Evolutionary conservation across 2,888 invertebrate species (phyloP), one percentile per base, ranked within the genome.

Genomic region (Quadroppia sp.): DNA sequence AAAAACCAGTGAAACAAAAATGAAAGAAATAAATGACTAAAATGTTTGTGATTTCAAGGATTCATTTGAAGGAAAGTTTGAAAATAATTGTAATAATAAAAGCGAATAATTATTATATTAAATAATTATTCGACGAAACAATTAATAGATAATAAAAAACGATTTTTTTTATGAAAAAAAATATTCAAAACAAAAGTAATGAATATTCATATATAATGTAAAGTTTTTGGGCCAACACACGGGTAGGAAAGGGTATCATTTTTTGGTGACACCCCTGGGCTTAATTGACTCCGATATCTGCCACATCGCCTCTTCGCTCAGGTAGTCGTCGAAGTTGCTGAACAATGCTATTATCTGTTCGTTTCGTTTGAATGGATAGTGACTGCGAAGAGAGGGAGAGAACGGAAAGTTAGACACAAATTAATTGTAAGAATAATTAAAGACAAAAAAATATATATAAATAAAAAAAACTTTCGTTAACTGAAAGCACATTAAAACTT

Each of bases 251-350:
- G 20, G 17, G 20, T 36, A 45, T 45, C 6, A 45, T 28, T 69
- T 69, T 69, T 25, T 69, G 69, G 69, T 69, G 25, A 69, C 73
- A 20, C 73, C 73, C 70, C 92, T 86, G 72, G 97, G 97, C 85
- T 97, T 97, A 80, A 99, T 95, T 78, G 89, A 89, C 85, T 97
- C 95, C 0, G 97, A 98, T 80, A 97, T 90, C 83, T 94, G 93
- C 98, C 98, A 99, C 89, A 98, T 92, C 75, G 94, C 91, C 83
- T 99, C 98, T 84, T 99, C 99, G 82, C 90, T 91, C 80, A 97
- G 87, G 82, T 90, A 92, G 83, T 96, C 92, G 82, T 94, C 92
- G 84, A 99, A 99, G 84, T 94, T 92, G 85, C 94, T 92, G 86
- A 99, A 96, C 86, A 95, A 94, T 78, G 90, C 88, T 80, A 97